Percentiles rank a stretch among this genome's conserved stretches.
Conservation (phyloP, 1,140 invertebrate species). For the Carcinoscorpius rotundicauda region DNA sequence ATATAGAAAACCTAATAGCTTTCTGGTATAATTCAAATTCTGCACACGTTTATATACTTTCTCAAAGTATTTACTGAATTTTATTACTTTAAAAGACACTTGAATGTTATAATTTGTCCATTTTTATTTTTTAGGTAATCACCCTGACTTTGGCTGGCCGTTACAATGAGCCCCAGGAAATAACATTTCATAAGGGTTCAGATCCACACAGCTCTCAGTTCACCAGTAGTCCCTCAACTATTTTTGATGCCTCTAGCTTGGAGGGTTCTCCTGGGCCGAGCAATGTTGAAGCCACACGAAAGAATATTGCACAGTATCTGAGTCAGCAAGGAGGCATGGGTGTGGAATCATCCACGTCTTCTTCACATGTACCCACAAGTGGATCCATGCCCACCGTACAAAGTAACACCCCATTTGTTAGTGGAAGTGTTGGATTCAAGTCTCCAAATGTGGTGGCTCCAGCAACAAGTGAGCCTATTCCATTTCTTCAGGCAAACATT, state of each 20-base stretch:
- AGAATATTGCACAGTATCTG: conserved; percentile 33
- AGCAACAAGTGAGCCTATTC: conserved; percentile 28
- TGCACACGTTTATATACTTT: no score
- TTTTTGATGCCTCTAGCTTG: conserved; percentile 22
- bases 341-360: conserved; percentile 9
- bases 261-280: conserved; percentile 27
- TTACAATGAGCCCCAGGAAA: conserved; percentile 55
- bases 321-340: conserved; percentile 30
- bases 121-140: conserved; percentile 46
- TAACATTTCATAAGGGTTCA: conserved; percentile 46
- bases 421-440: conserved; percentile 20
- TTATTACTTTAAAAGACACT: background rate
- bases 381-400: background rate
- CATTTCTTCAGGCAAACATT: conserved; percentile 27
- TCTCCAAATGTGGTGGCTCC: conserved; percentile 35
- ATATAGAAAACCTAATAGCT: no score
- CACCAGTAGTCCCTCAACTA: conserved; percentile 13
- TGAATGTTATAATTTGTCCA: background rate
- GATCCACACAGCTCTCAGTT: conserved; percentile 12
- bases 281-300: conserved; percentile 31
- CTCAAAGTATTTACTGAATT: background rate
- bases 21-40: no score
- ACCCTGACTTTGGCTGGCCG: conserved; percentile 68
- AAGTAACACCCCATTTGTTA: background rate
- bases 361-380: background rate